A percentile compares a stretch with the other conserved stretches of the same genome.
Evolutionary conservation across 2,113 vertebrate species (phyloP).

Genomic region (Eupsittula cactorum): DNA sequence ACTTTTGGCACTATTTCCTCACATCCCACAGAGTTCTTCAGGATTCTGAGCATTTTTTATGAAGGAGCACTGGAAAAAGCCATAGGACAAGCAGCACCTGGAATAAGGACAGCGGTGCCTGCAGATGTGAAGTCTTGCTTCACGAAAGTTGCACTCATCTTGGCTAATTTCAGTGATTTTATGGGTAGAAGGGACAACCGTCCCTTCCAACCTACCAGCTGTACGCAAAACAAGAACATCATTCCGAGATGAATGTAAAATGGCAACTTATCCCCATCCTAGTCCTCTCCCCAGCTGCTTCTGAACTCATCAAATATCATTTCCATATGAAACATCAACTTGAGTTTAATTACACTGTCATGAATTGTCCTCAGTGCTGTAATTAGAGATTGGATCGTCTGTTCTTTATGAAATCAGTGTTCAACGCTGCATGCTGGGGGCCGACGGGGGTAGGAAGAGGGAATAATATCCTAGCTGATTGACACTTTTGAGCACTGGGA

Average conservation of each 20-base stretch:
- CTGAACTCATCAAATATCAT: conserved; percentile 61
- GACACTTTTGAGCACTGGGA: not conserved
- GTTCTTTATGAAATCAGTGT: not conserved
- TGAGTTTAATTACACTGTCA: conserved; percentile 42
- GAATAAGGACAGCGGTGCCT: not conserved
- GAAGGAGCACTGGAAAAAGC: not conserved
- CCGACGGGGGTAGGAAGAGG: not conserved
- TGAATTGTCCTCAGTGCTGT: conserved; percentile 33
- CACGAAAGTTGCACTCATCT: not conserved
- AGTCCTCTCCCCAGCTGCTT: conserved; percentile 35
- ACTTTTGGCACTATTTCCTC: not conserved
- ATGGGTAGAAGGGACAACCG: not conserved
- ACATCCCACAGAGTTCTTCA: not conserved
- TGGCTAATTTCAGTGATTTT: not conserved
- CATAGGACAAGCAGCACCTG: not conserved
- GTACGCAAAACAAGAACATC: not conserved
- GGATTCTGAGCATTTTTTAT: not conserved
- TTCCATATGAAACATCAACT: conserved; percentile 62
- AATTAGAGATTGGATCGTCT: conserved; percentile 3
- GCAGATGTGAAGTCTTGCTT: not conserved
- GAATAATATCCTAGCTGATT: not conserved
- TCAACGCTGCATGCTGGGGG: not conserved
- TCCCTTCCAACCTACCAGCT: not conserved
- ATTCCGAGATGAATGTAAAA: not conserved
- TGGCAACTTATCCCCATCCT: not conserved